Evolutionary conservation across 1,140 invertebrate genomes (phyloP).

Genomic region (Tetramorium simillimum): DNA sequence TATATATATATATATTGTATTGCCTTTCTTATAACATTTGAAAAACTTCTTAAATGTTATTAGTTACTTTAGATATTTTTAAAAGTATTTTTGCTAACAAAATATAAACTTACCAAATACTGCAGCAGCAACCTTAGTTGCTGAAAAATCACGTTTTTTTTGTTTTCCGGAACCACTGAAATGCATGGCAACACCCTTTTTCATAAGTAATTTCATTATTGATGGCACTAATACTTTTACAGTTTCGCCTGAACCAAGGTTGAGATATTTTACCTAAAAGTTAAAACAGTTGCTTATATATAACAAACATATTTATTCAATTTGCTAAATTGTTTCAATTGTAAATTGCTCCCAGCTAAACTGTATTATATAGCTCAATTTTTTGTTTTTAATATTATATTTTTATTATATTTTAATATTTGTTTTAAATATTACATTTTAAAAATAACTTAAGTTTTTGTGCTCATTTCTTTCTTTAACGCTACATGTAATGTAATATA

Average conservation of each 20-base stretch:
- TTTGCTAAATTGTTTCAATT: no score
- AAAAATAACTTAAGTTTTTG: background rate
- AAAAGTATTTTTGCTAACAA: no score
- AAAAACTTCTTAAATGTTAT: no score
- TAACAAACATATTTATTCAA: no score
- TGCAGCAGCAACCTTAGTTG: conserved; percentile 10
- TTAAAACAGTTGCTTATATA: background rate
- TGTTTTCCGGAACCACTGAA: conserved; percentile 5
- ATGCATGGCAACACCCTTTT: background rate
- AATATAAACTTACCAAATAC: conserved; percentile 4
- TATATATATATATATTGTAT: no score
- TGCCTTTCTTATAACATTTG: no score
- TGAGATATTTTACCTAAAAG: conserved; percentile 25
- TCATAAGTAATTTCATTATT: conserved; percentile 4
- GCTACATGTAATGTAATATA: background rate
- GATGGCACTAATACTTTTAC: conserved; percentile 2
- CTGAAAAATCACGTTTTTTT: conserved; percentile 26
- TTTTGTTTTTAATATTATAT: no score
- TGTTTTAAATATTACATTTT: background rate
- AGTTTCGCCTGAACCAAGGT: background rate
- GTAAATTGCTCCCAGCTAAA: no score
- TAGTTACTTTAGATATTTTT: no score
- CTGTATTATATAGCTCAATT: no score
- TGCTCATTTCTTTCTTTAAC: background rate
- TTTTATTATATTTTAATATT: no score